Percentiles rank a stretch among this genome's conserved stretches.
Evolutionary conservation across 2,113 vertebrate species (phyloP).

Genomic region (Sander lucioperca): DNA sequence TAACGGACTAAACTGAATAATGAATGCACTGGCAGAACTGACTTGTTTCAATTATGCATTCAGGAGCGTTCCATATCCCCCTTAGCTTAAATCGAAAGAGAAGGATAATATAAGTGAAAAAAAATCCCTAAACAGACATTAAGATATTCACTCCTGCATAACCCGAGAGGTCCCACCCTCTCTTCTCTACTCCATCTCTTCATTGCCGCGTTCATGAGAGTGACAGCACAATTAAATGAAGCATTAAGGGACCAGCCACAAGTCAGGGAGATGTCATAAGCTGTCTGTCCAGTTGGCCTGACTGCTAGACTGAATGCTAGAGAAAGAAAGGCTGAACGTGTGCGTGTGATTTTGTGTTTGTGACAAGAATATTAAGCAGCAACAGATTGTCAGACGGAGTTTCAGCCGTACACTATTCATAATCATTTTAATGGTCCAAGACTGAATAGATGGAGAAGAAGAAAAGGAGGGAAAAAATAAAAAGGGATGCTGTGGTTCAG

Average conservation of each 20-base stretch:
- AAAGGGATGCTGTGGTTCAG: slow-evolving; percentile 8
- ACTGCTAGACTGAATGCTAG: slow-evolving; percentile 11
- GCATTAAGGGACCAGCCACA: slow-evolving; percentile 66
- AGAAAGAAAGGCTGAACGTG: slow-evolving; percentile 6
- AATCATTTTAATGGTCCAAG: slow-evolving; percentile 56
- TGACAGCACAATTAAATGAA: slow-evolving; percentile 73
- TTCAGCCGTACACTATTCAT: slow-evolving; percentile 48
- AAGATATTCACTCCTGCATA: slow-evolving; percentile 32
- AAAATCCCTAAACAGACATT: not conserved
- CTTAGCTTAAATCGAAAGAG: slow-evolving; percentile 40
- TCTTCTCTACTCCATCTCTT: slow-evolving; percentile 32
- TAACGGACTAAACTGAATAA: slow-evolving; percentile 27
- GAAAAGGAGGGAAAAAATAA: slow-evolving; percentile 12
- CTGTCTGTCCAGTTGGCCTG: slow-evolving; percentile 50
- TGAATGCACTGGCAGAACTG: slow-evolving; percentile 28
- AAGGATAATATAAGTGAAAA: slow-evolving; percentile 29
- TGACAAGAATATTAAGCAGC: slow-evolving; percentile 60
- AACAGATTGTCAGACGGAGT: slow-evolving; percentile 52
- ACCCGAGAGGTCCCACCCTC: slow-evolving; percentile 14
- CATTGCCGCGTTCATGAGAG: slow-evolving; percentile 56
- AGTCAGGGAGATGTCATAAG: slow-evolving; percentile 64
- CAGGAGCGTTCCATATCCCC: slow-evolving; percentile 13
- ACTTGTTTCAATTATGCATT: slow-evolving; percentile 40
- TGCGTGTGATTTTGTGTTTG: slow-evolving; percentile 28
- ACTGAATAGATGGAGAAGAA: slow-evolving; percentile 32